Evolutionary conservation across 2,888 invertebrate species (phyloP), one percentile per base, ranked within the genome.

Genomic region (Caenorhabditis panamensis): DNA sequence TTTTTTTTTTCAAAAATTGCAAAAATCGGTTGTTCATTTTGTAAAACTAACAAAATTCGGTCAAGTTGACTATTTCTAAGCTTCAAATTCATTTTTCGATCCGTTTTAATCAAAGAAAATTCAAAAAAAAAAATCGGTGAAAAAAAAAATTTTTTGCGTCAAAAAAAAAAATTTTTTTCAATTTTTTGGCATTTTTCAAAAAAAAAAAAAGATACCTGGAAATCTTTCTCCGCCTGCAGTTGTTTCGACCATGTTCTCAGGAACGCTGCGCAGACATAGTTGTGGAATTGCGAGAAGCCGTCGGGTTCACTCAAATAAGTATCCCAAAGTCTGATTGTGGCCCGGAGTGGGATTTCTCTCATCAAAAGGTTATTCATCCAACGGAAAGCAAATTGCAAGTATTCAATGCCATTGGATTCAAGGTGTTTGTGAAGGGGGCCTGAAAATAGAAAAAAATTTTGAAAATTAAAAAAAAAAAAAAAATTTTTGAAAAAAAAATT

Each of bases 291-390:
- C 3, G 97, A 96, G 92, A 99, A 98, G 28, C 96, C 96, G 92
- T 97, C 96, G 0, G 95, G 95, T 92, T 93, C 93, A 71, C 92
- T 91, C 86, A 97, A 93, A 93, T 99, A 99, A 1, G 99, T 99
- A 92, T 99, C 99, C 99, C 99, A 99, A 22, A 99, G 93, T 56
- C 99, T 94, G 86, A 99, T 97, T 67, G 97, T 96, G 92, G 98
- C 99, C 59, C 96, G 94, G 18, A 99, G 93, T 3, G 99, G 99
- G 86, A 99, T 94, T 93, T 99, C 99, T 83, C 99, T 93, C 87
- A 99, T 99, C 79, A 99, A 93, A 68, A 99, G 93, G 93, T 99
- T 99, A 92, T 99, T 99, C 95, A 99, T 96, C 99, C 99, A 99
- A 18, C 99, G 94, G 93, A 99, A 99, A 0, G 98, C 96, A 93